Evolutionary conservation across 2,797 vertebrate genomes (phyloP), one percentile per base, ranked within the genome.

Genomic region (Tachyglossus aculeatus): DNA sequence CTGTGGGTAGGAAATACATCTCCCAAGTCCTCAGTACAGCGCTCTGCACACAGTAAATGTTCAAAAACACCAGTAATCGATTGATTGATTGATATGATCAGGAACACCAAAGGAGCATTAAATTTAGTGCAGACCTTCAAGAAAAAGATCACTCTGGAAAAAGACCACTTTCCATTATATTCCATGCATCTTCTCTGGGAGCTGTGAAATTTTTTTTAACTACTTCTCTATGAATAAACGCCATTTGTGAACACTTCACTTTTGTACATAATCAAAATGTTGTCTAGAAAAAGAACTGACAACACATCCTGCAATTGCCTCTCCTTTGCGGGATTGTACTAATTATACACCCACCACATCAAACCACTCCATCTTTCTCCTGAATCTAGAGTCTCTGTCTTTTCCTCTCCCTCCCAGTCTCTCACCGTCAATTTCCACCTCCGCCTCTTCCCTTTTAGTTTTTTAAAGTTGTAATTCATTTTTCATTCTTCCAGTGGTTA

Each of bases 21-120:
- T n/a, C n/a, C n/a, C n/a, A n/a, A n/a, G n/a, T n/a, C n/a, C n/a
- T n/a, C n/a, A n/a, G n/a, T n/a, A n/a, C n/a, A n/a, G n/a, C n/a
- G n/a, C n/a, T n/a, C n/a, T n/a, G n/a, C n/a, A n/a, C n/a, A n/a
- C n/a, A n/a, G n/a, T n/a, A n/a, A n/a, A n/a, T n/a, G n/a, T n/a
- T n/a, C n/a, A n/a, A n/a, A n/a, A n/a, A n/a, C n/a, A n/a, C n/a
- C n/a, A n/a, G n/a, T n/a, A n/a, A n/a, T 11, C 45, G 21, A 45
- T 45, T 5, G 13, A 39, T 11, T 45, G 21, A 45, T 45, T 5
- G 13, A 39, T 44, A 44, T 44, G 68, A 73, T 66, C 80, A 77
- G 71, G 79, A 79, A 85, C 81, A 80, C 55, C 44, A 70, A 85
- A 85, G 80, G 14, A 71, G 48, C 34, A 67, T 44, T 40, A 50